Percentiles rank a stretch among this genome's conserved stretches.
phyloP scores from a whole-genome alignment of 2,888 invertebrate species.

The Bombylius major region DNA sequence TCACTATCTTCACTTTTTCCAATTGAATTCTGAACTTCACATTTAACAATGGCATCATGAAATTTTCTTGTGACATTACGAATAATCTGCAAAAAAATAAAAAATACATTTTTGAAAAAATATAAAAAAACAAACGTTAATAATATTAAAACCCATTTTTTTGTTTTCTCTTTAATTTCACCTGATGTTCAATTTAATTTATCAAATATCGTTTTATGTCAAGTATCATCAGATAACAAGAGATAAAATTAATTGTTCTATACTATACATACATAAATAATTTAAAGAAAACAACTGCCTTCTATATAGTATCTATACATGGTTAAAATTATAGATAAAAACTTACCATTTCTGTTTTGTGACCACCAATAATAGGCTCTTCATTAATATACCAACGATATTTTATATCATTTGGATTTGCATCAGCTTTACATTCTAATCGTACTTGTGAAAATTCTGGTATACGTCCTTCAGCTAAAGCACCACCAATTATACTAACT shows the following conservation, averaged over 20 bases:
- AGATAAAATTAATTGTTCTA: too few relatives aligned
- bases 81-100: constrained; percentile 41
- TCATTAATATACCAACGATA: constrained; percentile 85
- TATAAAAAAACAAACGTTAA: neutral
- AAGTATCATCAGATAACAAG: too few relatives aligned
- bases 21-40: constrained; percentile 84
- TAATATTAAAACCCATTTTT: too few relatives aligned
- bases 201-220: too few relatives aligned
- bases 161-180: neutral
- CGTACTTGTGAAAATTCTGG: constrained; percentile 70
- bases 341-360: constrained; percentile 61
- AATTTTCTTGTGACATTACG: constrained; percentile 69
- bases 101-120: neutral
- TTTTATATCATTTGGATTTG: constrained; percentile 73
- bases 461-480: constrained; percentile 50
- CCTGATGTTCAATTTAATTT: too few relatives aligned
- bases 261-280: too few relatives aligned
- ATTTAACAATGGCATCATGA: constrained; percentile 78
- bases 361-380: constrained; percentile 64
- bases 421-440: constrained; percentile 73
- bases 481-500: constrained; percentile 48
- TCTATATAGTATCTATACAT: too few relatives aligned
- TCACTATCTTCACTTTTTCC: constrained; percentile 81
- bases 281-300: too few relatives aligned
- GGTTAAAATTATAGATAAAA: neutral